Base-by-base conservation (phyloP, 2,113 vertebrate species). In the Dasyornis broadbenti region DNA sequence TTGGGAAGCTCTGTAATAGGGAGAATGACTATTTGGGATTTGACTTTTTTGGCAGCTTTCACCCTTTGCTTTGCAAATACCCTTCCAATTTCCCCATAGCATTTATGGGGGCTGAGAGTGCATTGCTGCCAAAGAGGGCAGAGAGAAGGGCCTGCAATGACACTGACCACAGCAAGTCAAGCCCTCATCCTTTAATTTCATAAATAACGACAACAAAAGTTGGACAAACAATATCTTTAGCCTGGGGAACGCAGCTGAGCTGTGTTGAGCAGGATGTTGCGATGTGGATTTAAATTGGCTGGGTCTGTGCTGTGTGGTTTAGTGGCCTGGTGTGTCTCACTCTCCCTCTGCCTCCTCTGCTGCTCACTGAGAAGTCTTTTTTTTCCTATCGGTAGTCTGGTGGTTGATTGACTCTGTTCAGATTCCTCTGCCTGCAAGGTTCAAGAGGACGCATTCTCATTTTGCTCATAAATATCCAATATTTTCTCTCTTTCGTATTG, bases 21-120 rank as follows among this genome's bases (percentile, higher is more conserved):
- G 31, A 97, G 70, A 90, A 94, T 45, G 44, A 45, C 50, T 37
- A 24, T 69, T 92, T 95, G 49, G 84, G 45, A 50, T 97, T 94
- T 96, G 92, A 94, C 82, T 95, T 81, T 78, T 78, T 75, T 95
- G 94, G 86, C 90, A 97, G 90, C 59, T 83, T 95, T 96, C 22
- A 72, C 39, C 40, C 20, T 95, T 86, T 90, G 24, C 30, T 92
- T 80, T 60, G 53, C 70, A 95, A 82, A 89, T 17, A 76, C 9
- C 15, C 45, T 79, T 91, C 63, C 49, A 89, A 40, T 81, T 94
- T 79, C 69, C 87, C 75, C 47, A 11, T 49, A 50, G 26, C 10
- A 3, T 71, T 82, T 37, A 5, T 49, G 37, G 56, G 39, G 78
- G 35, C 61, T 78, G 82, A 77, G 70, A 22, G 52, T 5, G 15